Evolutionary conservation across 2,113 vertebrate species (phyloP).

Genomic region (Microcebus tavaratra): DNA sequence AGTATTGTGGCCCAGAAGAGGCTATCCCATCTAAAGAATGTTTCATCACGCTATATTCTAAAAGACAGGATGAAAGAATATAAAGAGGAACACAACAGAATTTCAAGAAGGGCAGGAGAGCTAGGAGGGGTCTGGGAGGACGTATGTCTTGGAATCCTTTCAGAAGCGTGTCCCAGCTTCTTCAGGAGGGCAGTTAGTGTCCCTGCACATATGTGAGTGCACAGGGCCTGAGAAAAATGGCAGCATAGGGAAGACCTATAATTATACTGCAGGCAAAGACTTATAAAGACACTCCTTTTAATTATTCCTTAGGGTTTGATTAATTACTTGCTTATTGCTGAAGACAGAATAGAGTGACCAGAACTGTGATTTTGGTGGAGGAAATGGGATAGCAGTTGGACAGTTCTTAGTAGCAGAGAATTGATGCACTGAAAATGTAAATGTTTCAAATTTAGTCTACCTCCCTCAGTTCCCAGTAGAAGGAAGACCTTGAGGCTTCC

Average conservation of each 20-base stretch:
- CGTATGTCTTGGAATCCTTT: slow-evolving; percentile 34
- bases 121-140: neutral
- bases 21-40: neutral
- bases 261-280: neutral
- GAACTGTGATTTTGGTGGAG: slow-evolving; percentile 19
- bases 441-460: slow-evolving; percentile 20
- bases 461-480: neutral
- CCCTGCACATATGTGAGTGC: slow-evolving; percentile 1
- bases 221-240: slow-evolving; percentile 35
- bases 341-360: slow-evolving; percentile 51
- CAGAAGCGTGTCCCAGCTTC: slow-evolving; percentile 12
- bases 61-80: neutral
- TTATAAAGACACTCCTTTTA: slow-evolving; percentile 44
- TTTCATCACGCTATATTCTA: neutral
- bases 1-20: neutral
- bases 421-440: slow-evolving; percentile 34
- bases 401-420: neutral
- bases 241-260: neutral
- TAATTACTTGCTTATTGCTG: slow-evolving; percentile 70
- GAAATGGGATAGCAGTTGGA: slow-evolving; percentile 32
- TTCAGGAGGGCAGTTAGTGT: neutral
- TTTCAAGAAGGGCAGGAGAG: neutral
- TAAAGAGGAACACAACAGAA: neutral
- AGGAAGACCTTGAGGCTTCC: slow-evolving; percentile 46
- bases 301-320: slow-evolving; percentile 27